These are phyloP conservation scores for Grammatotria lemairii DNA, from an alignment of 2,113 vertebrate genomes.

Conservation along the genomic window DNA sequence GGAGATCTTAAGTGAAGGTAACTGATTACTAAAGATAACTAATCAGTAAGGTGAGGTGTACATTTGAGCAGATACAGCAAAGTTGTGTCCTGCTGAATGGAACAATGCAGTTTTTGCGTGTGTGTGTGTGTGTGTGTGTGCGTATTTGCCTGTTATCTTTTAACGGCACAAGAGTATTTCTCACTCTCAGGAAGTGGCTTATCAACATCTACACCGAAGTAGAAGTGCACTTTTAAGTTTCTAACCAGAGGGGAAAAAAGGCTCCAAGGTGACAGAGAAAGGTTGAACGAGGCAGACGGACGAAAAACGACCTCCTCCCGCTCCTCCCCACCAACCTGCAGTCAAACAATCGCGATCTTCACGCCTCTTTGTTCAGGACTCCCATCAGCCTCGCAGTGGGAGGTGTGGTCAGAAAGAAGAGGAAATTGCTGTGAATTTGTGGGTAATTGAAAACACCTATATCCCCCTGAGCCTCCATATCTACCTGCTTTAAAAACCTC, in stretches of 20 bases:
- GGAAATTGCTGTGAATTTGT: slow-evolving; percentile 73
- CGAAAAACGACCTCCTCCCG: slow-evolving; percentile 38
- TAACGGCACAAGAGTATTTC: slow-evolving; percentile 12
- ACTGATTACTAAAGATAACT: not conserved
- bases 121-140: not conserved
- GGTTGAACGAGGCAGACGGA: slow-evolving; percentile 43
- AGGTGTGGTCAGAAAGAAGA: slow-evolving; percentile 61
- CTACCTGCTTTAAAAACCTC: slow-evolving; percentile 43
- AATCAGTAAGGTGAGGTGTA: not conserved
- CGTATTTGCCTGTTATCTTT: slow-evolving; percentile 5
- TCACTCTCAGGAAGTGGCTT: slow-evolving; percentile 41
- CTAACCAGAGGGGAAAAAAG: not conserved
- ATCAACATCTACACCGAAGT: slow-evolving; percentile 38
- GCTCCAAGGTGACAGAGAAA: slow-evolving; percentile 60
- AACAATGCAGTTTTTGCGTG: not conserved
- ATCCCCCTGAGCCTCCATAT: slow-evolving; percentile 50
- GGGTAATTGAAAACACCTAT: slow-evolving; percentile 73
- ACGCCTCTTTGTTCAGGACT: slow-evolving; percentile 60
- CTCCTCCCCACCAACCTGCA: slow-evolving; percentile 42
- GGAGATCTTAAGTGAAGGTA: not conserved
- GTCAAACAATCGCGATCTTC: slow-evolving; percentile 59
- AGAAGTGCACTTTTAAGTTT: slow-evolving; percentile 53
- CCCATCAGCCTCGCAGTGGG: slow-evolving; percentile 69
- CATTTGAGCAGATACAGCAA: not conserved
- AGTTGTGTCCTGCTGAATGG: not conserved